Evolutionary conservation across 1,140 invertebrate species (phyloP).

Genomic region (Micrasema longulum): DNA sequence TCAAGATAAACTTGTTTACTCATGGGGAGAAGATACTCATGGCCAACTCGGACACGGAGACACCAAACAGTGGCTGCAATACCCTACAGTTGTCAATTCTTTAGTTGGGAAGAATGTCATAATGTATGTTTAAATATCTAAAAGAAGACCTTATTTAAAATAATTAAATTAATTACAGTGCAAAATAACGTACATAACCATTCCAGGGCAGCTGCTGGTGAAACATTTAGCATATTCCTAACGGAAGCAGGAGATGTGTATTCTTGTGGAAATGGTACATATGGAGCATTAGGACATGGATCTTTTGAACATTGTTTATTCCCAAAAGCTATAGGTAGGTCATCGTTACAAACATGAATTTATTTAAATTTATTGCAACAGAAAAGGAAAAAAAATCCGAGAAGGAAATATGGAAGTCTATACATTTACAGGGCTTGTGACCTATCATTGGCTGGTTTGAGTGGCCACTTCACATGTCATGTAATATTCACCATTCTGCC

Average conservation of each 20-base stretch:
- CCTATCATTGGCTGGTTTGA: too few relatives aligned
- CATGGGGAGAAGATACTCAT: conserved; percentile 77
- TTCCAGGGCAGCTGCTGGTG: conserved; percentile 68
- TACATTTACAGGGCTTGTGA: too few relatives aligned
- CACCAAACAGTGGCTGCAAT: conserved; percentile 66
- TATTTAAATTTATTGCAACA: too few relatives aligned
- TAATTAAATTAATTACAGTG: background rate
- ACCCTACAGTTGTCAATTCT: conserved; percentile 71
- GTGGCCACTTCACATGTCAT: too few relatives aligned
- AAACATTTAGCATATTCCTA: conserved; percentile 74
- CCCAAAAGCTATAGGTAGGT: conserved; percentile 74
- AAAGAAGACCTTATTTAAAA: too few relatives aligned
- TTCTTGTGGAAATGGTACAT: conserved; percentile 77
- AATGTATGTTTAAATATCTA: conserved; percentile 66
- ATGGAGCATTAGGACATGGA: conserved; percentile 77
- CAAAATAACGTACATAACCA: too few relatives aligned
- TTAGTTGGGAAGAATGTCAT: conserved; percentile 73
- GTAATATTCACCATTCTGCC: too few relatives aligned
- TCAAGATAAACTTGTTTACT: conserved; percentile 70
- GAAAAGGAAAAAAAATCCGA: too few relatives aligned
- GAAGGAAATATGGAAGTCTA: too few relatives aligned
- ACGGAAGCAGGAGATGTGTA: conserved; percentile 78
- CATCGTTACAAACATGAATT: too few relatives aligned
- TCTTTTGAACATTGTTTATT: conserved; percentile 70
- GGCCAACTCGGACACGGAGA: conserved; percentile 79